Base-by-base conservation (phyloP, 2,113 vertebrate genomes). In the Petroica traversi region DNA sequence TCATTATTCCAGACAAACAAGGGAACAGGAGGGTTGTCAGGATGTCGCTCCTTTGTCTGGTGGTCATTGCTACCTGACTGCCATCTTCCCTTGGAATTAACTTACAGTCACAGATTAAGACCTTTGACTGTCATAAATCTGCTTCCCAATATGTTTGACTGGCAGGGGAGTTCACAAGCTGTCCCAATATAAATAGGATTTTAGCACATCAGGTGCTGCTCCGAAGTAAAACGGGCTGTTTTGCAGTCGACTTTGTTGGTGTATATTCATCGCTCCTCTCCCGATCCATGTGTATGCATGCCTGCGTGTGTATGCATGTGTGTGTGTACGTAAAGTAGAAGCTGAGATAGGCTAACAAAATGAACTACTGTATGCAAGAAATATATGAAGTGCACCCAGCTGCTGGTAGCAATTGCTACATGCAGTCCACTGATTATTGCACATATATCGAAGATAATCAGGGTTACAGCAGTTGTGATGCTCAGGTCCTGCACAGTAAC, bases 281-380 rank as follows among this genome's bases (percentile, higher is more conserved):
- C 63, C 49, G 25, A 97, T 85, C 80, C 93, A 97, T 98, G 98
- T 95, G 97, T 96, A 98, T 97, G 97, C 92, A 91, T 81, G 93
- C 93, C 83, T 75, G 92, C 25, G 20, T 96, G 93, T 97, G 96
- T 96, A 95, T 97, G 97, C 64, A 71, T 97, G 94, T 96, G 52
- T 96, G 93, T 84, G 92, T 87, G 93, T 95, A 82, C 95, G 97
- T 98, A 97, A 98, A 98, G 96, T 96, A 98, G 98, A 92, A 95
- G 89, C 97, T 91, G 96, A 97, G 94, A 96, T 95, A 84, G 85
- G 95, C 75, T 93, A 95, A 95, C 97, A 98, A 96, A 96, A 99
- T 99, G 99, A 99, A 99, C 98, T 99, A 98, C 97, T 99, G 98
- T 97, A 95, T 99, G 97, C 97, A 98, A 91, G 99, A 99, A 96